Percentiles rank a stretch among this genome's conserved stretches.
phyloP scores from a whole-genome alignment of 2,888 invertebrate genomes.

The Lithodes maja region DNA sequence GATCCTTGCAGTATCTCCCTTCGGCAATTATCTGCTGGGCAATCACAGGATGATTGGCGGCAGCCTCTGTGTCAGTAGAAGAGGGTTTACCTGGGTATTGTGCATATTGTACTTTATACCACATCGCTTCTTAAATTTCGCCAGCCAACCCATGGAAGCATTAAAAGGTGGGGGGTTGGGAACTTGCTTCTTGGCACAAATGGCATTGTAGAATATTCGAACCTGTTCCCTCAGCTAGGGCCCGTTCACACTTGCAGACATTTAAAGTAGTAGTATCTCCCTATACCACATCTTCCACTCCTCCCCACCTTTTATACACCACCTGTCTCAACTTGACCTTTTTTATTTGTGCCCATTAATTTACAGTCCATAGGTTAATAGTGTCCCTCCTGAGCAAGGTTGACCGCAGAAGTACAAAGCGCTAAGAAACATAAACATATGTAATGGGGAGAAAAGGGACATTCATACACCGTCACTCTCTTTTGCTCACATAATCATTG shows the following conservation, averaged over 20 bases:
- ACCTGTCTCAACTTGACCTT: not conserved
- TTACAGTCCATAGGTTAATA: too few species aligned
- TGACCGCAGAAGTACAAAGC: too few species aligned
- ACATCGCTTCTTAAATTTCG: not conserved
- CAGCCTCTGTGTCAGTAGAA: not conserved
- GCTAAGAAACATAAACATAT: too few species aligned
- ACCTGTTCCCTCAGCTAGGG: not conserved
- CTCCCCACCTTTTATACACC: not conserved
- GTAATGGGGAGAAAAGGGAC: too few species aligned
- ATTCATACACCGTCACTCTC: too few species aligned
- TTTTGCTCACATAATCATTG: too few species aligned
- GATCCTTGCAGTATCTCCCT: not conserved
- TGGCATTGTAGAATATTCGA: not conserved
- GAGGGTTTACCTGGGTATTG: not conserved
- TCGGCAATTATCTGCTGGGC: not conserved
- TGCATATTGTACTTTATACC: not conserved
- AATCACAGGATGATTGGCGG: not conserved
- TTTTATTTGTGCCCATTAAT: not conserved
- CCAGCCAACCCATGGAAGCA: constrained; percentile 18
- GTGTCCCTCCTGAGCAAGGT: too few species aligned
- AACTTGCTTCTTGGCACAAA: constrained; percentile 2
- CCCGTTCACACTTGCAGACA: not conserved
- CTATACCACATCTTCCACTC: not conserved
- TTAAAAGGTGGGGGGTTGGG: constrained; percentile 18
- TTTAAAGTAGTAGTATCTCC: not conserved